Evolutionary conservation across 2,888 invertebrate genomes (phyloP).

Genomic region (Chloromyia formosa): DNA sequence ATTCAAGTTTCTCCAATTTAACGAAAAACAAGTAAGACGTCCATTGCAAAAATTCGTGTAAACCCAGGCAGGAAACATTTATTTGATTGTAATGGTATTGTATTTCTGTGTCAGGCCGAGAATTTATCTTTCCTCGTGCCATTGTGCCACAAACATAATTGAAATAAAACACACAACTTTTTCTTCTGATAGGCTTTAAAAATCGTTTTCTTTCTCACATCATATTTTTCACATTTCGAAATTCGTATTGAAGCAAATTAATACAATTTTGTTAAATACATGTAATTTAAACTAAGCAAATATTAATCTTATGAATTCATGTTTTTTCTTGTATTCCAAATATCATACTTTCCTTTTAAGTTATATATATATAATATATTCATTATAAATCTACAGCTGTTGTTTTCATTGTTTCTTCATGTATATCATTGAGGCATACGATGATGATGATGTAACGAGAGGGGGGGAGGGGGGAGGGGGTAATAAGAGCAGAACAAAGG

Average conservation of each 20-base stretch:
- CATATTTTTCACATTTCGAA: constrained; percentile 25
- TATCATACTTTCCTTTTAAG: constrained; percentile 20
- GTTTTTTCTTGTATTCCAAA: constrained; percentile 16
- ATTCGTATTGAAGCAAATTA: constrained; percentile 40
- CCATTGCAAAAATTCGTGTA: no score
- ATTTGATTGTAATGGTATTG: no score
- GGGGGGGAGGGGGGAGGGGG: not conserved
- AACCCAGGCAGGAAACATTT: no score
- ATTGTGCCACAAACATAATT: no score
- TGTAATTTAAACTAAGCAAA: constrained; percentile 27
- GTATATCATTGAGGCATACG: constrained; percentile 32
- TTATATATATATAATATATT: constrained; percentile 8
- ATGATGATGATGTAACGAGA: not conserved
- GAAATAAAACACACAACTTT: no score
- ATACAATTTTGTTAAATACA: constrained; percentile 37
- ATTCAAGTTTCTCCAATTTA: no score
- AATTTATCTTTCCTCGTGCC: no score
- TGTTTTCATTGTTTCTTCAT: constrained; percentile 6
- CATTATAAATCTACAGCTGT: constrained; percentile 17
- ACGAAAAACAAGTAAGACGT: no score
- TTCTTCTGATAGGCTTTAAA: constrained; percentile 24
- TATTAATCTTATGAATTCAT: not conserved
- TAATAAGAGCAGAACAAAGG: not conserved
- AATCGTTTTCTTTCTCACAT: constrained; percentile 35
- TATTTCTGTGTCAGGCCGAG: no score